Percentiles rank a stretch among this genome's conserved stretches.
Evolutionary conservation across 2,113 vertebrate species (phyloP).

Genomic region (Elanoides forficatus): DNA sequence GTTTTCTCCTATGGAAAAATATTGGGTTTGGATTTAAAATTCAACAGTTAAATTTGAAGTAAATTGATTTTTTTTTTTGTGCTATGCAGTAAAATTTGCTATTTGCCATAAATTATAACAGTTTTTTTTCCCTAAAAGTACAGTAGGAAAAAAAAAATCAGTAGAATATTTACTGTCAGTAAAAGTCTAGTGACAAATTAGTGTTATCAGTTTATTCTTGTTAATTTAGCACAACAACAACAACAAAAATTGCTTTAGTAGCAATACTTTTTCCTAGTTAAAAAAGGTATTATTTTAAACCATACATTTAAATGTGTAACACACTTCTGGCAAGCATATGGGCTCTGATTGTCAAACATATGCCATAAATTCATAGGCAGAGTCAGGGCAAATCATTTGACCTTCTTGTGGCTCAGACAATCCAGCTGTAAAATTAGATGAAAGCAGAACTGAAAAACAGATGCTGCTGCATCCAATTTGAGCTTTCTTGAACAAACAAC

Average conservation of each 20-base stretch:
- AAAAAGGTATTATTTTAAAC: background rate
- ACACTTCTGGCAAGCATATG: conserved; percentile 46
- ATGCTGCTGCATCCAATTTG: conserved; percentile 46
- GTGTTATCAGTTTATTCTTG: background rate
- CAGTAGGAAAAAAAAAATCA: background rate
- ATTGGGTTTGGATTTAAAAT: background rate
- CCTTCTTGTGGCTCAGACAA: conserved; percentile 50
- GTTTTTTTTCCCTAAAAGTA: background rate
- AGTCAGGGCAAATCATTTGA: conserved; percentile 59
- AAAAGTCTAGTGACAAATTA: background rate
- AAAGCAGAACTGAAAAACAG: conserved; percentile 59
- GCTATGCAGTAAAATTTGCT: background rate
- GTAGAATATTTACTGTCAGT: background rate
- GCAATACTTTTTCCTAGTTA: background rate
- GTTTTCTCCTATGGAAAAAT: background rate
- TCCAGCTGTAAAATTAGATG: conserved; percentile 70
- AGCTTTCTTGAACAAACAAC: conserved; percentile 36
- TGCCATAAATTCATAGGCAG: conserved; percentile 59
- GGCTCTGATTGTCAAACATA: conserved; percentile 52
- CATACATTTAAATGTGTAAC: background rate
- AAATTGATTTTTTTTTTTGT: background rate
- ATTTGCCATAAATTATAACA: background rate
- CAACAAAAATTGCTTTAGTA: background rate
- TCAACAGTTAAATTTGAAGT: background rate
- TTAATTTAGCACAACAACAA: background rate